Evolutionary conservation across 2,113 vertebrate genomes (phyloP), one percentile per base, ranked within the genome.

Genomic region (Trinectes maculatus): DNA sequence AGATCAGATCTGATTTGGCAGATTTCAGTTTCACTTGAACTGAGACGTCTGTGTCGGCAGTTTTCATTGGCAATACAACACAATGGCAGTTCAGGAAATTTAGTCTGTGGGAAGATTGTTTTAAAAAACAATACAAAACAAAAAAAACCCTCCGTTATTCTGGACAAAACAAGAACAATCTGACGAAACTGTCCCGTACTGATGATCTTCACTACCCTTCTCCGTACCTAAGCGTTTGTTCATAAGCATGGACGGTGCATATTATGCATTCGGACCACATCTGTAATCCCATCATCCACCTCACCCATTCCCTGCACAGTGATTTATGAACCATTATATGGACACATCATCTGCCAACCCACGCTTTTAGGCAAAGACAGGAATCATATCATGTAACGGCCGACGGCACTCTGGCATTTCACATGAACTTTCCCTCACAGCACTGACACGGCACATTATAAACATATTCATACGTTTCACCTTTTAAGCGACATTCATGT

Each of bases 291-390:
- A 37, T 25, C 34, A 44, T 43, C 68, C 53, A 69, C 28, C 47
- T 1, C 18, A 40, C 18, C 64, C 49, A 16, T 46, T 49, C 58
- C 26, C 61, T 26, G 69, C 36, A 25, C 77, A 70, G 82, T 79
- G 83, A 84, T 84, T 65, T 49, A 55, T 58, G 57, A 39, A 77
- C 67, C 71, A 60, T 85, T 77, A 79, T 4, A 36, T 36, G 21
- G 54, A 58, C 64, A 67, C 31, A 26, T 48, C 71, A 86, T 62
- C 63, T 24, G 44, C 19, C 66, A 71, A 74, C 67, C 74, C 49
- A 73, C 70, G 75, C 82, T 82, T 83, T 86, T 29, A 80, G 64
- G 52, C 74, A 77, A 78, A 83, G 67, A 71, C 46, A 68, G 77
- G 40, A 83, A 54, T 83, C 58, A 82, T 49, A 5, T 22, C 2